Percentiles rank a stretch among this genome's conserved stretches.
phyloP scores from a whole-genome alignment of 2,113 vertebrate species.

The Misgurnus mizolepis region DNA sequence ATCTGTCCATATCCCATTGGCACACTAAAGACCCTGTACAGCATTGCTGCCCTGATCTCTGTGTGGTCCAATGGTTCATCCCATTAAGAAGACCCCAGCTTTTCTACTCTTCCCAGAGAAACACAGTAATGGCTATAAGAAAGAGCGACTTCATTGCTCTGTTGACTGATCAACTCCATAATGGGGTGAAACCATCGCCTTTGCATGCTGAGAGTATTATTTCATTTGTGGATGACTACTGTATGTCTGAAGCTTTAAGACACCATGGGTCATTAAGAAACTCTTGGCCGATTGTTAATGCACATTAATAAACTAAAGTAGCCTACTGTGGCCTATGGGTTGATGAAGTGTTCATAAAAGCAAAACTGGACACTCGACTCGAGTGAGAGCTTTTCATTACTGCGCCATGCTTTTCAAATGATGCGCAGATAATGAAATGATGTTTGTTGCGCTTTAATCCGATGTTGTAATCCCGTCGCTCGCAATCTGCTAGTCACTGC shows the following conservation, averaged over 20 bases:
- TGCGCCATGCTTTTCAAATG: constrained; percentile 15
- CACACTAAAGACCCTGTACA: constrained; percentile 36
- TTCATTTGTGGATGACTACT: constrained; percentile 4
- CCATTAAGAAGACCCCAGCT: constrained; percentile 28
- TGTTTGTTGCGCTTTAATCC: constrained; percentile 50
- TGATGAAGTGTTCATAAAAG: too few species aligned
- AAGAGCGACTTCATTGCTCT: constrained; percentile 3
- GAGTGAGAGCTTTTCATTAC: background rate
- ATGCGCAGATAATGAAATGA: constrained; percentile 49
- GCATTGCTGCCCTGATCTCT: constrained; percentile 45
- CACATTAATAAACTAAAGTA: background rate
- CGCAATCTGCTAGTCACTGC: constrained; percentile 46
- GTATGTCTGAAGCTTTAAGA: constrained; percentile 24
- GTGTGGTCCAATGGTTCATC: constrained; percentile 40
- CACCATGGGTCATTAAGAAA: background rate
- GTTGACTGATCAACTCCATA: constrained; percentile 29
- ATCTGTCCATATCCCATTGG: constrained; percentile 53
- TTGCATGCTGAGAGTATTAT: constrained; percentile 28
- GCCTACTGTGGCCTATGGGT: too few species aligned
- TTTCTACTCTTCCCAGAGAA: constrained; percentile 25
- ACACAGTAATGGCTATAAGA: constrained; percentile 19
- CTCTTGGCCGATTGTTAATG: background rate
- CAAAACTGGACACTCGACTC: background rate
- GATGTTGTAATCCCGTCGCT: constrained; percentile 41
- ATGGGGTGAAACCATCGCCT: constrained; percentile 16